Conservation (phyloP, 2,113 vertebrate genomes). For the Labrus mixtus region DNA sequence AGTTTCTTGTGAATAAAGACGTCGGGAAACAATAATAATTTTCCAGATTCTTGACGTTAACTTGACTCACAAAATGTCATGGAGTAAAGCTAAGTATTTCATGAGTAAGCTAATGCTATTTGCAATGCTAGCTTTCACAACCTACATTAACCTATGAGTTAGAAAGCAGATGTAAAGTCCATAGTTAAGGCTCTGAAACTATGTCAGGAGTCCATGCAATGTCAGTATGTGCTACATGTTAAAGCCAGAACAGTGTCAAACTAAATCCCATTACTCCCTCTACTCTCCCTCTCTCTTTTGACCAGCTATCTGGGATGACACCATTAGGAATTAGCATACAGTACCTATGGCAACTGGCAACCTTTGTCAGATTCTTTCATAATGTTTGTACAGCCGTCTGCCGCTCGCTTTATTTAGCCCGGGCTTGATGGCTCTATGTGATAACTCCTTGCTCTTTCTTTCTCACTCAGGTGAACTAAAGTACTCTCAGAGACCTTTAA, state of each 20-base stretch:
- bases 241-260: slow-evolving; percentile 66
- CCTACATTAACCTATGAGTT: background rate
- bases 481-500: slow-evolving; percentile 17
- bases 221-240: slow-evolving; percentile 31
- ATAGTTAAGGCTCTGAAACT: background rate
- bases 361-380: slow-evolving; percentile 85
- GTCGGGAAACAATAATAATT: no score
- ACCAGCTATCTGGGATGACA: slow-evolving; percentile 68
- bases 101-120: background rate
- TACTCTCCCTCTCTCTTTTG: slow-evolving; percentile 30
- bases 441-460: slow-evolving; percentile 68
- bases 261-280: slow-evolving; percentile 60
- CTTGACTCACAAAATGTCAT: no score
- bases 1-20: no score
- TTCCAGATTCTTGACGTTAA: no score
- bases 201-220: slow-evolving; percentile 12
- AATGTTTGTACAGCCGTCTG: slow-evolving; percentile 84
- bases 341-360: slow-evolving; percentile 87
- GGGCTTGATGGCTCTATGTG: slow-evolving; percentile 64
- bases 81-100: background rate
- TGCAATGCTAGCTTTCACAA: background rate
- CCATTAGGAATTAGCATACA: slow-evolving; percentile 86
- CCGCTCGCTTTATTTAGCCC: slow-evolving; percentile 78
- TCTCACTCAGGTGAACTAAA: slow-evolving; percentile 56
- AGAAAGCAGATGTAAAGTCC: background rate